Conservation (phyloP, 2,797 vertebrate genomes). For the Hydrolagus colliei region DNA sequence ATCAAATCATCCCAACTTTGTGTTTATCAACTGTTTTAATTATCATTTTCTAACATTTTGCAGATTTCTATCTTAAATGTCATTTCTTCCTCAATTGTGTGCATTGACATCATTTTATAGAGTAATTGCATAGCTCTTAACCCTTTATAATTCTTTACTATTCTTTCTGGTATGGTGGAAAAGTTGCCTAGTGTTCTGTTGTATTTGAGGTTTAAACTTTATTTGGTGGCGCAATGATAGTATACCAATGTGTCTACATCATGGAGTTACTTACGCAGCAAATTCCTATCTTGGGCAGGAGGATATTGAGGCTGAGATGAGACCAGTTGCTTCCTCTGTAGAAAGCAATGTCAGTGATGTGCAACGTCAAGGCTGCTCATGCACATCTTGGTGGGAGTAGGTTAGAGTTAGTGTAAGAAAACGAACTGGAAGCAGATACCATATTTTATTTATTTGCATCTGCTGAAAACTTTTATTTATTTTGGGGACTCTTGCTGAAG, state of each 20-base stretch:
- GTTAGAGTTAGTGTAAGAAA: neutral
- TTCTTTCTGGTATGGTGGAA: neutral
- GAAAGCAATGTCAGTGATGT: neutral
- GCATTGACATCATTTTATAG: neutral
- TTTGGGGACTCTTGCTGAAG: neutral
- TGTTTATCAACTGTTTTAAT: neutral
- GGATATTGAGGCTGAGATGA: neutral
- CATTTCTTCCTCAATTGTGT: too few species aligned
- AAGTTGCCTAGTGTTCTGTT: neutral
- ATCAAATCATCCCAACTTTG: conserved; percentile 22
- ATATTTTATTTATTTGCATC: neutral
- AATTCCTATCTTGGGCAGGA: neutral
- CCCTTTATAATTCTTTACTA: neutral
- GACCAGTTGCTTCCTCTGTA: neutral
- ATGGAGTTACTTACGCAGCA: neutral
- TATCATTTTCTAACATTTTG: conserved; percentile 21
- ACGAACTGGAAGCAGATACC: neutral
- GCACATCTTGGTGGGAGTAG: neutral
- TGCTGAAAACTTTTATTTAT: too few species aligned
- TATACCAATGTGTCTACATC: neutral
- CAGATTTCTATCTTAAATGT: neutral
- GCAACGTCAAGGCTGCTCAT: too few species aligned
- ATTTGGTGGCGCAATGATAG: neutral
- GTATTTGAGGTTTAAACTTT: neutral
- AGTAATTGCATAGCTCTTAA: too few species aligned